A percentile compares a stretch with the other conserved stretches of the same genome.
phyloP scores from a whole-genome alignment of 2,797 vertebrate genomes.

The Aldrovandia affinis region DNA sequence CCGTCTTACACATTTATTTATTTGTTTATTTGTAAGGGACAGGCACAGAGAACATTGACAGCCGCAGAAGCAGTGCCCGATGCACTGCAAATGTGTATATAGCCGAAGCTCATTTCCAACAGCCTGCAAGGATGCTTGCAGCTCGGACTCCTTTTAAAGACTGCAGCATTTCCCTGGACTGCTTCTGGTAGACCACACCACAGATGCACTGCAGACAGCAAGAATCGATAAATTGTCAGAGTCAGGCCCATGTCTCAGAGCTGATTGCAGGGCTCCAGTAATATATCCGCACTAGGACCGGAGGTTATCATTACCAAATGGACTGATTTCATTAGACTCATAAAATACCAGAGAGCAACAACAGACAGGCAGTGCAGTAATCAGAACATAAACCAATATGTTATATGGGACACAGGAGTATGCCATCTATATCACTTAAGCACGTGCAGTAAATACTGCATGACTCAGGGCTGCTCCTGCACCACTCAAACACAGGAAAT shows the following conservation, averaged over 20 bases:
- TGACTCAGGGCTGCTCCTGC: not conserved
- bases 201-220: not conserved
- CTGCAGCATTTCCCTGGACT: not conserved
- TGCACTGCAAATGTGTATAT: no score
- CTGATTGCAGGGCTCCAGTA: not conserved
- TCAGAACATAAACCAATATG: not conserved
- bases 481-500: slow-evolving; percentile 17
- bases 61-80: no score
- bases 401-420: no score
- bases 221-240: not conserved
- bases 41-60: no score
- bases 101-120: no score
- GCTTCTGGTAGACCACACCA: no score
- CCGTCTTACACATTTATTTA: no score
- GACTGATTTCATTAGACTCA: slow-evolving; percentile 30
- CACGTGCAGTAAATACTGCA: not conserved
- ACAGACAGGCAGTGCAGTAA: not conserved
- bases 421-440: not conserved
- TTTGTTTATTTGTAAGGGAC: no score
- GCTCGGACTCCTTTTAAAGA: not conserved
- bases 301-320: slow-evolving; percentile 57
- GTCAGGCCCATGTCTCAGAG: not conserved
- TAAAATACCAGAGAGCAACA: not conserved
- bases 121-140: not conserved
- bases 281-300: not conserved